Conservation (phyloP, 2,797 vertebrate species). For the Sciurus vulgaris region DNA sequence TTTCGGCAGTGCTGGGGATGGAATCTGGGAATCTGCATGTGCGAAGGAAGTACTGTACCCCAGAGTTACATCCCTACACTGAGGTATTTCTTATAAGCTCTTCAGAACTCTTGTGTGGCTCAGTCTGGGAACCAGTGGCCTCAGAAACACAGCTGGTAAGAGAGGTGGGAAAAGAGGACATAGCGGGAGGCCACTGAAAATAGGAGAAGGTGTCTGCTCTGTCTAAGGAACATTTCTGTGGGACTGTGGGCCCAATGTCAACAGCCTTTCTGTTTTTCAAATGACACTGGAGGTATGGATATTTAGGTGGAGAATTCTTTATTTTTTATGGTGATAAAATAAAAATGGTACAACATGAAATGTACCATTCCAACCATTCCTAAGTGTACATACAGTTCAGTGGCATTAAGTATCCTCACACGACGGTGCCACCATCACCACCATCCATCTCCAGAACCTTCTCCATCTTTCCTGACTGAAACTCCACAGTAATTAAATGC, state of each 20-base stretch:
- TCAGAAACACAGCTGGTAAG: not conserved
- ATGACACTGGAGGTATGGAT: not conserved
- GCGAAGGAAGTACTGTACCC: not conserved
- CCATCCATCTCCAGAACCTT: not conserved
- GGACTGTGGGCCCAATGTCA: not conserved
- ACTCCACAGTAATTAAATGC: not conserved
- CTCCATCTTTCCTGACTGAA: not conserved
- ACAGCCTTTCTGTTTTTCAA: not conserved
- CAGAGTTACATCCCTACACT: not conserved
- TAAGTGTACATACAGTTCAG: not conserved
- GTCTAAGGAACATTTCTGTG: not conserved
- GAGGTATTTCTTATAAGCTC: not conserved
- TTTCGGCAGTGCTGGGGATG: not conserved
- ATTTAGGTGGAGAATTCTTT: not conserved
- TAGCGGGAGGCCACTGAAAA: not conserved
- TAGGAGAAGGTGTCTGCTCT: not conserved
- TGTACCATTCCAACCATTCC: not conserved
- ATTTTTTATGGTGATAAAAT: not conserved
- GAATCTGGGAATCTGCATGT: not conserved
- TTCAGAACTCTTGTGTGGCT: not conserved
- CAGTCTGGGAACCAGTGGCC: not conserved
- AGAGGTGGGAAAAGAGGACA: too few relatives aligned
- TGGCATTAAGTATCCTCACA: not conserved
- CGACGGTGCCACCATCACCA: not conserved
- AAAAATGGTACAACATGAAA: not conserved